These are phyloP conservation scores for Acipenser ruthenus DNA, from an alignment of 2,797 vertebrate species.

Conservation along the genomic window DNA sequence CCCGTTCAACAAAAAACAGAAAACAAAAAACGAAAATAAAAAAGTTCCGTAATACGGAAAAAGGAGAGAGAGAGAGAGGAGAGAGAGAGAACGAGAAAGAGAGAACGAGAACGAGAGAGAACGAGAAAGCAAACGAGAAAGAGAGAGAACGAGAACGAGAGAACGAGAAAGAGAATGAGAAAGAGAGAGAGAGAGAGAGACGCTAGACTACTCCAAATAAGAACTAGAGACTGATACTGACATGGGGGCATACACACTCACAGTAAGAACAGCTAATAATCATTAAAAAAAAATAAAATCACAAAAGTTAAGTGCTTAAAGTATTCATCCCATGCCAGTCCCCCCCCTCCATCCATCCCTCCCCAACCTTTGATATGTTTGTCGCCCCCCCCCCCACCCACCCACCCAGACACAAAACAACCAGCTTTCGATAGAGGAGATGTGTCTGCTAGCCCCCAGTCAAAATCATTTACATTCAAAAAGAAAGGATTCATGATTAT, in stretches of 20 bases:
- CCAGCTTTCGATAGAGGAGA: no score
- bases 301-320: conserved; percentile 79
- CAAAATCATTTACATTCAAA: no score
- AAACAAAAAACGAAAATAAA: conserved; percentile 22
- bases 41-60: conserved; percentile 24
- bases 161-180: conserved; percentile 18
- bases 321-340: conserved; percentile 34
- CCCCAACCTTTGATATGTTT: no score
- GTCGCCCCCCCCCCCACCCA: no score
- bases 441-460: no score
- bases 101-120: conserved; percentile 32
- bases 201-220: conserved; percentile 34
- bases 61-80: conserved; percentile 39
- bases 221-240: conserved; percentile 36
- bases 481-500: no score
- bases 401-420: no score
- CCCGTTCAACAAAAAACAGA: conserved; percentile 47
- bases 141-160: conserved; percentile 38
- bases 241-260: conserved; percentile 40
- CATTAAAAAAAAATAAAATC: conserved; percentile 48
- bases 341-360: conserved; percentile 6
- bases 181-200: conserved; percentile 41
- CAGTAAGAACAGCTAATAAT: conserved; percentile 53
- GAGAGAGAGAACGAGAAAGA: conserved; percentile 33
- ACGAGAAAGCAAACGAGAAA: conserved; percentile 28